Base-by-base conservation (phyloP, 2,113 vertebrate species). In the Myiozetetes cayanensis region DNA sequence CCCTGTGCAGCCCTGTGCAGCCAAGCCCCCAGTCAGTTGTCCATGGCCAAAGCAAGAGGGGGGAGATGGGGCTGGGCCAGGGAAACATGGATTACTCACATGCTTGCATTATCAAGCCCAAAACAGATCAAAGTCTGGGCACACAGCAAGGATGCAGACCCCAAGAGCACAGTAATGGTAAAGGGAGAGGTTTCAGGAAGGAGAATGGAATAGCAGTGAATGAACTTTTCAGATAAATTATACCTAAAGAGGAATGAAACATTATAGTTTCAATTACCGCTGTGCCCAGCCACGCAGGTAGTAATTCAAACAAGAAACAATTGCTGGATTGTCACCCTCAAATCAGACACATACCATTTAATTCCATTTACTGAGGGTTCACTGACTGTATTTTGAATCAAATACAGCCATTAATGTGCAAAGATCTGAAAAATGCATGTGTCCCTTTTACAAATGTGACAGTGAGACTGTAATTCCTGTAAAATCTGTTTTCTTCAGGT, bases 291-390 rank as follows among this genome's bases (percentile, higher is more conserved):
- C 96, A 95, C 92, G 92, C 96, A 97, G 94, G 94, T 93, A 96
- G 95, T 95, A 96, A 96, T 97, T 97, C 96, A 96, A 91, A 97
- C 96, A 96, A 96, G 96, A 97, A 97, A 97, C 95, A 96, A 96
- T 95, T 84, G 90, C 85, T 93, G 95, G 94, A 96, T 97, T 96
- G 96, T 92, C 96, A 96, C 86, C 94, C 92, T 96, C 96, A 87
- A 96, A 96, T 96, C 94, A 96, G 96, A 96, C 92, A 96, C 95
- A 96, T 96, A 89, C 96, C 94, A 97, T 97, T 97, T 96, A 97
- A 97, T 96, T 97, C 96, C 96, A 95, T 94, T 97, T 97, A 96
- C 92, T 94, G 92, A 93, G 66, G 96, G 96, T 97, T 97, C 96
- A 97, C 93, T 96, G 94, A 65, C 92, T 96, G 94, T 96, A 94